A percentile compares a stretch with the other conserved stretches of the same genome.
phyloP scores from a whole-genome alignment of 1,140 invertebrate species.

The Oryzaephilus surinamensis region DNA sequence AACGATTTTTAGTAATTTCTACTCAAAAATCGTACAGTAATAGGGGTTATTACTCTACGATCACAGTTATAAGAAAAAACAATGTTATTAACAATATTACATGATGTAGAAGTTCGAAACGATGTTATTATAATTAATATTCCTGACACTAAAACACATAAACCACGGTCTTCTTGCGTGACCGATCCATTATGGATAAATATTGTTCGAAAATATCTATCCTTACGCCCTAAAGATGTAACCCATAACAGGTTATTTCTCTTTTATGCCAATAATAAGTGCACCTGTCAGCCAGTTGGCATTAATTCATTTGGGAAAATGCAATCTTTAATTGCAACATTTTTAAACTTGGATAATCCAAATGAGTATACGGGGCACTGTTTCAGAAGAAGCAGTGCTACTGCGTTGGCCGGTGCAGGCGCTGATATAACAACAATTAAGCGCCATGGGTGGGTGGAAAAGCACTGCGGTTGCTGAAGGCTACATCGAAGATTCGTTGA shows the following conservation, averaged over 20 bases:
- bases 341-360: conserved; percentile 4
- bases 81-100: too few relatives aligned
- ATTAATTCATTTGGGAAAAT: conserved; percentile 10
- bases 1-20: too few relatives aligned
- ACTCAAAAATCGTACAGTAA: too few relatives aligned
- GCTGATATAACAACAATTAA: conserved; percentile 2
- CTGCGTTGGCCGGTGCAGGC: not conserved
- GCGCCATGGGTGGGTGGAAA: conserved; percentile 9
- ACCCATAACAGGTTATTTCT: not conserved
- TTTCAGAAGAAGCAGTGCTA: conserved; percentile 4
- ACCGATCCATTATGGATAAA: too few relatives aligned
- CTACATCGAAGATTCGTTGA: conserved; percentile 1
- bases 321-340: conserved; percentile 1
- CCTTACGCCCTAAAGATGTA: not conserved
- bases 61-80: too few relatives aligned
- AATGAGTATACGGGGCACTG: conserved; percentile 7
- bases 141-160: too few relatives aligned
- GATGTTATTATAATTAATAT: too few relatives aligned
- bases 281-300: conserved; percentile 1
- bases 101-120: too few relatives aligned
- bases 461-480: conserved; percentile 3
- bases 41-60: too few relatives aligned
- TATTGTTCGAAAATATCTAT: too few relatives aligned
- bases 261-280: not conserved
- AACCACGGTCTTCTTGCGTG: too few relatives aligned